These are phyloP conservation scores for Prosapia bicincta DNA, from an alignment of 2,888 invertebrate species.

Conservation along the genomic window DNA sequence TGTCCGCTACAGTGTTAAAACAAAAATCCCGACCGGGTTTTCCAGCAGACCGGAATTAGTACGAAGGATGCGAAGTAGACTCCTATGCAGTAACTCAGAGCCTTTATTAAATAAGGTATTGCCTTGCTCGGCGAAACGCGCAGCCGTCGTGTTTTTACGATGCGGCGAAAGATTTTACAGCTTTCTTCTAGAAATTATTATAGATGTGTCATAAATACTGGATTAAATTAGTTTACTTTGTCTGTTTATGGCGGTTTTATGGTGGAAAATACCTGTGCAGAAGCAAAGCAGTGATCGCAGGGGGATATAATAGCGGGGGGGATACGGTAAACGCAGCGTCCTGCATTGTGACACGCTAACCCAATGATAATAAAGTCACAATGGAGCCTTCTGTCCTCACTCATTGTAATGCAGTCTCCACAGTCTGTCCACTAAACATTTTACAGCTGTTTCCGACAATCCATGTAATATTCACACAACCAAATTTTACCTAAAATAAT, in stretches of 20 bases:
- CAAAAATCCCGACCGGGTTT: too few relatives aligned
- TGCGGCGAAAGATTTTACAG: neutral
- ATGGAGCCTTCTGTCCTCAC: too few relatives aligned
- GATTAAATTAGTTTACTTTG: neutral
- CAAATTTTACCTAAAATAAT: too few relatives aligned
- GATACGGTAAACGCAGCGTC: too few relatives aligned
- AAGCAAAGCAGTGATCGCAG: neutral
- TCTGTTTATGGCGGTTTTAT: neutral
- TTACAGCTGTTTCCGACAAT: too few relatives aligned
- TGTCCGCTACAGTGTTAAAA: too few relatives aligned
- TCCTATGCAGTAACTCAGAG: too few relatives aligned
- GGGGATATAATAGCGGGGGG: neutral
- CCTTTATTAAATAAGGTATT: neutral
- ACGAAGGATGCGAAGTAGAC: too few relatives aligned
- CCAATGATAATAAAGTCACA: neutral
- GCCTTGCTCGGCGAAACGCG: neutral
- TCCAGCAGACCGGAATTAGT: too few relatives aligned
- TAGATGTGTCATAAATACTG: neutral
- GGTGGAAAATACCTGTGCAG: neutral
- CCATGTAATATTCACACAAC: too few relatives aligned
- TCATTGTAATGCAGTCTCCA: too few relatives aligned
- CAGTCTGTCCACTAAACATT: too few relatives aligned
- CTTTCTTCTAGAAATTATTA: neutral
- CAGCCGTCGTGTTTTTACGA: neutral
- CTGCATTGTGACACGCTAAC: neutral